Base-by-base conservation (phyloP, 37 sponge, comb jelly and placozoan species). In the Dysidea cf. avara region DNA sequence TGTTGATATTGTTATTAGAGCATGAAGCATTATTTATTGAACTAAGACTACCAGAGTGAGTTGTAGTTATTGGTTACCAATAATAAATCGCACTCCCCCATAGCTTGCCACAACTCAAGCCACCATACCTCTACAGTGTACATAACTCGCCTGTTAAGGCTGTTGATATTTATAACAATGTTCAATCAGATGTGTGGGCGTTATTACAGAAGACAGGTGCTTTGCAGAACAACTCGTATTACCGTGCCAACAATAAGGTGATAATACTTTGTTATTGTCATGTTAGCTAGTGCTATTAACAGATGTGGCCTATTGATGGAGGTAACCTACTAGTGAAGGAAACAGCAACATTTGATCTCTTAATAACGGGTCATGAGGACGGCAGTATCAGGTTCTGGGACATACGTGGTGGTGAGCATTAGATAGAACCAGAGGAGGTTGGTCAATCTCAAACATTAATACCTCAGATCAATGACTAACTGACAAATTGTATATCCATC, bases 371-470 rank as follows among this genome's bases (percentile, higher is more conserved):
- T 17, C 97, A 96, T 57, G 94, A 96, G 73, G 90, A 96, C 81
- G 97, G 97, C n/a, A 81, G 82, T 11, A 75, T 96, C 49, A 88
- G 88, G 43, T 92, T 96, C 75, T 96, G 97, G 97, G 97, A 96
- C 68, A 90, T 90, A 52, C 75, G 61, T n/a, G 46, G 65, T 26
- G 20, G 91, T 90, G 67, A 70, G 90, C 64, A 13, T 9, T 43
- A 43, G 46, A 12, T 9, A 43, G 9, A 43, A 34, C 7, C 13
- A 22, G 35, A 33, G 31, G 35, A 37, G 24, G 39, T 22, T 37
- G 35, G 40, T 37, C 58, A 24, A 7, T 59, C 60, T 72, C 29
- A 11, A 36, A 64, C 22, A 22, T 11, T 36, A 14, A 16, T 31
- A 32, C 37, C 24, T 26, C 17, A 21, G n/a, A n/a, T n/a, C n/a